phyloP scores from a whole-genome alignment of 1,140 invertebrate species.

The Drosophila nikananu region DNA sequence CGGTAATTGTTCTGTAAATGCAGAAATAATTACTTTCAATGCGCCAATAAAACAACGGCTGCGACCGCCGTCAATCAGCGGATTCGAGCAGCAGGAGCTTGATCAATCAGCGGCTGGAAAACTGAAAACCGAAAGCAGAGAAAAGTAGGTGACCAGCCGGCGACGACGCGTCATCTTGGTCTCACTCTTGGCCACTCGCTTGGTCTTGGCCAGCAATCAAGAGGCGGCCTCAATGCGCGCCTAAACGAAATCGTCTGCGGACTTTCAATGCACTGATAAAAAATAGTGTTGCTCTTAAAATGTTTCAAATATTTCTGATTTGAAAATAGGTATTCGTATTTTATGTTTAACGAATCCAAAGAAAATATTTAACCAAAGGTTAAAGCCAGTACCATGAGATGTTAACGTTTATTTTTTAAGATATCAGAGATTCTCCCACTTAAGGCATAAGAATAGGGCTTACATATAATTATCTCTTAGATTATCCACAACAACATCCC shows the following conservation, averaged over 20 bases:
- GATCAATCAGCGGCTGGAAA: conserved; percentile 67
- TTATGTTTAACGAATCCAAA: neutral
- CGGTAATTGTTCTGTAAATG: conserved; percentile 83
- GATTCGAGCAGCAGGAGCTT: conserved; percentile 78
- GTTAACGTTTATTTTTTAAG: no score
- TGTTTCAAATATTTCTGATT: no score
- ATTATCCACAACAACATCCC: neutral
- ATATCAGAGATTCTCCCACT: no score
- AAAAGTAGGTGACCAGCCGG: conserved; percentile 78
- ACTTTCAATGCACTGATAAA: conserved; percentile 54
- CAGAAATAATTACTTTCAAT: conserved; percentile 83
- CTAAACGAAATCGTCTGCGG: conserved; percentile 77
- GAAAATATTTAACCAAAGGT: no score
- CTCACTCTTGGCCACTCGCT: conserved; percentile 23
- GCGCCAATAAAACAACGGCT: conserved; percentile 72
- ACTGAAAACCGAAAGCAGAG: conserved; percentile 68
- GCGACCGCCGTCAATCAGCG: conserved; percentile 65
- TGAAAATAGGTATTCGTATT: neutral
- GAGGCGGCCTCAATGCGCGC: conserved; percentile 50
- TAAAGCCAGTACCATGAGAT: neutral
- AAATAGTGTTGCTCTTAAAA: neutral
- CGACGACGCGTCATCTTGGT: conserved; percentile 40
- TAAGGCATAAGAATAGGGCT: no score
- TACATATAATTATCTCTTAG: no score
- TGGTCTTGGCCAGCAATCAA: conserved; percentile 53